Evolutionary conservation across 2,113 vertebrate genomes (phyloP).

Genomic region (Triplophysa rosa): DNA sequence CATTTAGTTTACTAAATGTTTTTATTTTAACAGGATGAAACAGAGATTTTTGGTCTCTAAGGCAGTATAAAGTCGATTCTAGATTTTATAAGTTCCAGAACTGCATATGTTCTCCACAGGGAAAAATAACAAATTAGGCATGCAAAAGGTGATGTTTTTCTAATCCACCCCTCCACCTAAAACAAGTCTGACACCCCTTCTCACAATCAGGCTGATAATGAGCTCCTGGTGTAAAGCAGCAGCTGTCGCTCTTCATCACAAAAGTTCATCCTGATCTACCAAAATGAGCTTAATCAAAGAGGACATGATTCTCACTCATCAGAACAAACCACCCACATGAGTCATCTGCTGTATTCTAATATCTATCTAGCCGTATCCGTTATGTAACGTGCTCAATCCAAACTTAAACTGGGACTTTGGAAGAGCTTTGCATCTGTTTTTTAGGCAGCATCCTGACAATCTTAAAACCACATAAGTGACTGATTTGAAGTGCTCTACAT

Average conservation of each 20-base stretch:
- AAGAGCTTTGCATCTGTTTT: background rate
- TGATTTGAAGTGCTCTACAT: too few species aligned
- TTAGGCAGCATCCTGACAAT: background rate
- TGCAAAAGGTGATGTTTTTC: too few species aligned
- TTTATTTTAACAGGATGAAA: too few species aligned
- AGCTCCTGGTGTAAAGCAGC: constrained; percentile 6
- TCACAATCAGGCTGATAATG: constrained; percentile 6
- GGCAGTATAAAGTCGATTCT: too few species aligned
- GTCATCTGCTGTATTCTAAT: background rate
- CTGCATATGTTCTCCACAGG: too few species aligned
- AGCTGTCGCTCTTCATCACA: constrained; percentile 21
- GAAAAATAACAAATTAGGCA: too few species aligned
- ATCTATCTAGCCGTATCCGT: background rate
- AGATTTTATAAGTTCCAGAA: too few species aligned
- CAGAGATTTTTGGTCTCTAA: too few species aligned
- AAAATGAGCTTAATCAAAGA: constrained; percentile 19
- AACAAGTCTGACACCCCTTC: background rate
- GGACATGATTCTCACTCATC: constrained; percentile 5
- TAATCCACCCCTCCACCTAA: too few species aligned
- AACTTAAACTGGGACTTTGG: background rate
- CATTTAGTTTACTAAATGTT: too few species aligned
- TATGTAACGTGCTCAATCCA: background rate
- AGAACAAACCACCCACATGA: background rate
- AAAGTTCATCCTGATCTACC: constrained; percentile 1
- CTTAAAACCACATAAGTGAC: too few species aligned